phyloP scores from a whole-genome alignment of 2,797 vertebrate genomes.

The Notoglanidium macrostoma region DNA sequence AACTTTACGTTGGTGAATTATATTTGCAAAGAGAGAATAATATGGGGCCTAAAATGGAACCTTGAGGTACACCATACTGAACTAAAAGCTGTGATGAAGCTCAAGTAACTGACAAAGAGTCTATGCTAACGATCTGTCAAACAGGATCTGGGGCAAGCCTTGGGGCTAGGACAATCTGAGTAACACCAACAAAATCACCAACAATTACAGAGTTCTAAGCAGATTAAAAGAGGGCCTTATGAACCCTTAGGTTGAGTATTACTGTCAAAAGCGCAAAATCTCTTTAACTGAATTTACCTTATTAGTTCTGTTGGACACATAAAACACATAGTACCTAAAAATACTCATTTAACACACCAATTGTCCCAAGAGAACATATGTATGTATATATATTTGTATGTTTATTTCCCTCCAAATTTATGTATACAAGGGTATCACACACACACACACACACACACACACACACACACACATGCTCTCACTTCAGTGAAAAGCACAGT shows the following conservation, averaged over 20 bases:
- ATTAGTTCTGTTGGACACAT: not conserved
- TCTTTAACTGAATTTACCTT: not conserved
- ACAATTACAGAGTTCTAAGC: not conserved
- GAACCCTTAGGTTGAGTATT: not conserved
- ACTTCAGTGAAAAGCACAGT: not conserved
- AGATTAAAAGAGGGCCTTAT: not conserved
- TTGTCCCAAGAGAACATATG: not conserved
- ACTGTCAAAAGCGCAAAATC: not conserved
- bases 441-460: not conserved
- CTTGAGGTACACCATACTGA: not conserved
- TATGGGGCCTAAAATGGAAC: not conserved
- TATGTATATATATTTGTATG: not conserved
- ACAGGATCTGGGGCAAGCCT: too few species aligned
- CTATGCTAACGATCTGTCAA: not conserved
- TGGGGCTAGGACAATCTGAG: not conserved
- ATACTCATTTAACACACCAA: not conserved
- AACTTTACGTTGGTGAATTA: not conserved
- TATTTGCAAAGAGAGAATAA: not conserved
- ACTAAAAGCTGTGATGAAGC: not conserved
- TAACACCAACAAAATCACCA: not conserved
- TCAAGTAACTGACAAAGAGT: not conserved
- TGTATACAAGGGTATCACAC: not conserved
- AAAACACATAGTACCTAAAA: not conserved
- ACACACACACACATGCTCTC: not conserved
- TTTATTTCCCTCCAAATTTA: not conserved